Percentiles rank a stretch among this genome's conserved stretches.
These are phyloP conservation scores for Andrena cerasifolii DNA, from an alignment of 1,140 invertebrate species.

Conservation along the genomic window DNA sequence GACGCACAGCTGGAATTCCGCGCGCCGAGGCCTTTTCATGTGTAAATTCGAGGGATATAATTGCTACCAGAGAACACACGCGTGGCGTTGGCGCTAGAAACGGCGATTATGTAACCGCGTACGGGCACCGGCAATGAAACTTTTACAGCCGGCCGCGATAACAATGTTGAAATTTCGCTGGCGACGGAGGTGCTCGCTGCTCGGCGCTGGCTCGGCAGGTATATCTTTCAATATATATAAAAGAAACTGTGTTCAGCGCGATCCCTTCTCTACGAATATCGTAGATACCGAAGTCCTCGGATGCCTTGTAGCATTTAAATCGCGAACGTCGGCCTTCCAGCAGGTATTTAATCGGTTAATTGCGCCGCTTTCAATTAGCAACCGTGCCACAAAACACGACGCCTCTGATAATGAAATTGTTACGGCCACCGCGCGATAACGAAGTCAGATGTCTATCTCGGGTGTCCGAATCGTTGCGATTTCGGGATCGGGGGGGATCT, in stretches of 20 bases:
- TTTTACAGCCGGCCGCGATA: slow-evolving; percentile 48
- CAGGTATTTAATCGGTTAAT: background rate
- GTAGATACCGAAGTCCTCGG: too few species aligned
- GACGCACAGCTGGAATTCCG: slow-evolving; percentile 59
- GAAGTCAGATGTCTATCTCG: background rate
- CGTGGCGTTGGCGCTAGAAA: slow-evolving; percentile 24
- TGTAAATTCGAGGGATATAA: slow-evolving; percentile 74
- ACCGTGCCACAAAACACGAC: background rate
- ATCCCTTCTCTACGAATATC: too few species aligned
- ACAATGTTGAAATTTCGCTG: slow-evolving; percentile 32
- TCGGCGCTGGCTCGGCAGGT: too few species aligned
- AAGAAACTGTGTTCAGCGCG: too few species aligned
- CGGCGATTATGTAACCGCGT: slow-evolving; percentile 50
- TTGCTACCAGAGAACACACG: slow-evolving; percentile 44
- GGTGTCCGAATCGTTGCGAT: background rate
- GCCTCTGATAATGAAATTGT: slow-evolving; percentile 19
- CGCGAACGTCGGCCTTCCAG: background rate
- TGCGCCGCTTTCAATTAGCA: background rate
- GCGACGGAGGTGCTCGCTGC: background rate
- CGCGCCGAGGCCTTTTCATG: slow-evolving; percentile 71
- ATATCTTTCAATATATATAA: too few species aligned
- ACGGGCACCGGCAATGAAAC: slow-evolving; percentile 22
- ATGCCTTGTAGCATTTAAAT: too few species aligned
- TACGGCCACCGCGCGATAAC: background rate
- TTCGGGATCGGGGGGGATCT: background rate